A percentile compares a stretch with the other conserved stretches of the same genome.
Evolutionary conservation across 2,797 vertebrate species (phyloP).

Genomic region (Euthynnus affinis): DNA sequence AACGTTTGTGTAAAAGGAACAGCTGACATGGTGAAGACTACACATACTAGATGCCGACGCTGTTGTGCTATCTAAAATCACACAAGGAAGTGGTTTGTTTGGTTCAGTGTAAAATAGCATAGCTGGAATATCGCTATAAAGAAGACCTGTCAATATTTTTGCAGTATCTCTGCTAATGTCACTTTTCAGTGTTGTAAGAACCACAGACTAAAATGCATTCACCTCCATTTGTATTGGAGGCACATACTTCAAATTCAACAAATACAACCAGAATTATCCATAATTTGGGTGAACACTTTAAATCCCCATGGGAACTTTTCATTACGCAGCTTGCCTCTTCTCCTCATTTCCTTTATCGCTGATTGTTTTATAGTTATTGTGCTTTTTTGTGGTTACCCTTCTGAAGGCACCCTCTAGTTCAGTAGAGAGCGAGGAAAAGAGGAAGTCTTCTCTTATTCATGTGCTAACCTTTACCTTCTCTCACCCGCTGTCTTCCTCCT

Average conservation of each 20-base stretch:
- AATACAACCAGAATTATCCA: too few relatives aligned
- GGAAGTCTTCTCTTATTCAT: conserved; percentile 13
- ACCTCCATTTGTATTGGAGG: not conserved
- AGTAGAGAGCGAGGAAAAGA: not conserved
- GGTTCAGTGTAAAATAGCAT: too few relatives aligned
- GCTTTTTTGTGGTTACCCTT: not conserved
- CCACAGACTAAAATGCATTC: not conserved
- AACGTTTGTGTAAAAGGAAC: too few relatives aligned
- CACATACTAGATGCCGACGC: too few relatives aligned
- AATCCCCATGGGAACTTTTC: not conserved
- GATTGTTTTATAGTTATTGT: not conserved
- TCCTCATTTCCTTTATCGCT: not conserved
- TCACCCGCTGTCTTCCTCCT: conserved; percentile 8
- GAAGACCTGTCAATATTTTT: too few relatives aligned
- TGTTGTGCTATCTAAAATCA: too few relatives aligned
- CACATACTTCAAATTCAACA: not conserved
- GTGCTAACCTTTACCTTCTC: conserved; percentile 15
- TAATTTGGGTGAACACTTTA: not conserved
- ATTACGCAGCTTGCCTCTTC: not conserved
- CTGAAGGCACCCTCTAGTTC: not conserved
- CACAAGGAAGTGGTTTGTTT: too few relatives aligned
- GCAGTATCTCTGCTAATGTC: too few relatives aligned
- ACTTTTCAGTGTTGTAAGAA: too few relatives aligned
- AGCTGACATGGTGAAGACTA: too few relatives aligned
- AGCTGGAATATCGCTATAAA: too few relatives aligned